Base-by-base conservation (phyloP, 1,140 invertebrate genomes). In the Diuraphis noxia region DNA sequence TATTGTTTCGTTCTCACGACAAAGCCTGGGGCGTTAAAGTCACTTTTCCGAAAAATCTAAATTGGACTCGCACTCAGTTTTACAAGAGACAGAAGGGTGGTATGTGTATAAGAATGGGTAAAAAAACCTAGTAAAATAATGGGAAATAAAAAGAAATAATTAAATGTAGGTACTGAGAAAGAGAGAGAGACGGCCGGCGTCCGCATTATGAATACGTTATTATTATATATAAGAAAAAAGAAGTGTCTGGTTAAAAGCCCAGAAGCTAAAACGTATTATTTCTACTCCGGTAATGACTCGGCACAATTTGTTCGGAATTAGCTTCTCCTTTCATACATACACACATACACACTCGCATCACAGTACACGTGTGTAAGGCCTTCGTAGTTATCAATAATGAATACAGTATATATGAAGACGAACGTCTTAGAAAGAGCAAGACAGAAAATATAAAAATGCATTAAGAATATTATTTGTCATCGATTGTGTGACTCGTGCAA, bases 391-490 rank as follows among this genome's bases (percentile, higher is more conserved):
- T 91, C 89, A 81, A 91, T 91, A 91, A 91, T 91, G 89, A 91
- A 91, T 82, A 82, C 77, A 49, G 72, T 79, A 91, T 34, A 56
- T 79, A 82, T n/a, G 86, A 87, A 87, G 85, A 87, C 88, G 88
- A 79, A 49, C 72, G 63, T 89, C 52, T 77, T 43, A 86, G n/a
- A 52, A 86, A 49, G 85, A 86, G 43, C 40, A 46, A 79, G 63
- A 72, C 77, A 36, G 88, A 81, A 41, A 89, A 90, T 79, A 63
- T 56, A 41, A 89, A 43, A 77, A 89, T 91, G 89, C 77, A 91
- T 91, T 91, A 91, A 91, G 43, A 91, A 91, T 91, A 91, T 91
- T 91, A 91, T 91, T 91, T 91, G 89, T 91, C 89, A 91, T 91
- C 89, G 89, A 91, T 91, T 91, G 89, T 77, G 89, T 79, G 89